Conservation (phyloP, 2,113 vertebrate species). For the Rhadina sibilatrix region DNA sequence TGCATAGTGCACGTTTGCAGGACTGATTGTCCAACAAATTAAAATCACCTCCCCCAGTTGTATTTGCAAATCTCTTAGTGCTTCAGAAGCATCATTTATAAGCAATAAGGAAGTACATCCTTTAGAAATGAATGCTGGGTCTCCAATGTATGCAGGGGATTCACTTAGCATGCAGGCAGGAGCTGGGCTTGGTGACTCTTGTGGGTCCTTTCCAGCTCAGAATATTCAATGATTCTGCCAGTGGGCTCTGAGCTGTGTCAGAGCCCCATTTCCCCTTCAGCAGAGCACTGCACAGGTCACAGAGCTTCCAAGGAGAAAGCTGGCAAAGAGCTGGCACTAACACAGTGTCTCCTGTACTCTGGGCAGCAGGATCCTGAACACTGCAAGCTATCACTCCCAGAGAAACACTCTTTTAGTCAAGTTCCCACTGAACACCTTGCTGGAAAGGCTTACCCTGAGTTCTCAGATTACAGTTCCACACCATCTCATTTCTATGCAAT, state of each 20-base stretch:
- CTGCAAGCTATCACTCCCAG: neutral
- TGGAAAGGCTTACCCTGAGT: neutral
- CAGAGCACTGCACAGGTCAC: neutral
- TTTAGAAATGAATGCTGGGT: neutral
- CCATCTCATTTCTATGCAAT: neutral
- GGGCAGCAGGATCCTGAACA: neutral
- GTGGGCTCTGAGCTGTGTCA: neutral
- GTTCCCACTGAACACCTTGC: neutral
- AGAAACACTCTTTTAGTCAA: neutral
- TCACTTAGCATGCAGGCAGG: neutral
- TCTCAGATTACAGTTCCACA: neutral
- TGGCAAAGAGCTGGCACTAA: neutral
- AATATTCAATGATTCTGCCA: neutral
- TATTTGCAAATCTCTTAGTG: neutral
- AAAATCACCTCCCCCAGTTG: neutral
- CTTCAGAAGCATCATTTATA: neutral
- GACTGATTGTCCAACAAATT: neutral
- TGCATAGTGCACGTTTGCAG: neutral
- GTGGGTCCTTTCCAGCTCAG: neutral
- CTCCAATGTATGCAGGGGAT: neutral
- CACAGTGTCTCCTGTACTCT: accelerated
- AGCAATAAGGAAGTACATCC: neutral
- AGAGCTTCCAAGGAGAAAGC: neutral
- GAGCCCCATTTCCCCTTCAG: neutral
- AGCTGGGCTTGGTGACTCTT: neutral